Evolutionary conservation across 2,888 invertebrate species (phyloP).

Genomic region (Cactoblastis cactorum): DNA sequence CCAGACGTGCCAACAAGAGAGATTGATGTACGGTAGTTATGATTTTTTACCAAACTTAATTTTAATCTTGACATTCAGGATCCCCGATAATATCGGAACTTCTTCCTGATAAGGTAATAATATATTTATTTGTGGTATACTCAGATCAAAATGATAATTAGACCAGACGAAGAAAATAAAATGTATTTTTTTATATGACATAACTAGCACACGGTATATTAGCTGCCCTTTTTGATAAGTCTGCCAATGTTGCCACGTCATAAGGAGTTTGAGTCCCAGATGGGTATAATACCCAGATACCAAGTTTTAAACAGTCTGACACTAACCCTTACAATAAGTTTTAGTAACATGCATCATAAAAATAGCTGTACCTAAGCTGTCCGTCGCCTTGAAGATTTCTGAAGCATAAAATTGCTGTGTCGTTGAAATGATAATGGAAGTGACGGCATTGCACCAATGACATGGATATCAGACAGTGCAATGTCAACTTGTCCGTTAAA

Average conservation of each 20-base stretch:
- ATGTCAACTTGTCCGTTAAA: background rate
- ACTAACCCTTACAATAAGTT: background rate
- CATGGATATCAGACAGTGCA: background rate
- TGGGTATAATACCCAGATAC: background rate
- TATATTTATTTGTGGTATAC: too few relatives aligned
- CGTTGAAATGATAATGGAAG: background rate
- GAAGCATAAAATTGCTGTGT: constrained; percentile 2
- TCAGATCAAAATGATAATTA: background rate
- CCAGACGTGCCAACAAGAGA: too few relatives aligned
- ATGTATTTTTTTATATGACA: too few relatives aligned
- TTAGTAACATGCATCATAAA: background rate
- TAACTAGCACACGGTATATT: too few relatives aligned
- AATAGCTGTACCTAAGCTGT: background rate
- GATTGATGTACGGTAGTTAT: too few relatives aligned
- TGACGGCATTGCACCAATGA: background rate
- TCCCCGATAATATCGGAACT: too few relatives aligned
- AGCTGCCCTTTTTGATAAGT: background rate
- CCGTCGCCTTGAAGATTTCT: background rate
- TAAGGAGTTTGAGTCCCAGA: background rate
- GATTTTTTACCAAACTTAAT: too few relatives aligned
- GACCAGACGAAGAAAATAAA: too few relatives aligned
- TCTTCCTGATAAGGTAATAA: too few relatives aligned
- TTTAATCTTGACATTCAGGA: too few relatives aligned
- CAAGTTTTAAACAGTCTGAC: background rate
- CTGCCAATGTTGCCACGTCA: background rate